Evolutionary conservation across 2,113 vertebrate genomes (phyloP).

Genomic region (Oreochromis niloticus): DNA sequence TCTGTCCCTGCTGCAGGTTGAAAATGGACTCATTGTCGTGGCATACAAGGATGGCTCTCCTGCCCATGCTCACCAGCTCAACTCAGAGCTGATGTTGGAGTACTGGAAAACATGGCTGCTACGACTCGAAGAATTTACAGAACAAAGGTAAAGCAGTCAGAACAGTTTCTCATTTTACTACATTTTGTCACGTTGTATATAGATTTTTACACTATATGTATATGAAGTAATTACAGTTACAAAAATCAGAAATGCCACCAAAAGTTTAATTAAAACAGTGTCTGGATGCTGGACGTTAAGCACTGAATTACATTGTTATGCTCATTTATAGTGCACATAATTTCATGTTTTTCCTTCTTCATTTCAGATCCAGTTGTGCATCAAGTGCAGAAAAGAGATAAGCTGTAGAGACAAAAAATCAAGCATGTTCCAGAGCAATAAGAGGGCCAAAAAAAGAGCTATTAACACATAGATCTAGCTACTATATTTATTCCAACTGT

Average conservation of each 20-base stretch:
- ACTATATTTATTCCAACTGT: not conserved
- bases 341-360: not conserved
- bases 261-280: not conserved
- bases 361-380: slow-evolving; percentile 25
- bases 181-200: not conserved
- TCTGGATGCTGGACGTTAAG: not conserved
- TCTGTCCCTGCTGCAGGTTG: slow-evolving; percentile 70
- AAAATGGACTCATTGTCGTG: slow-evolving; percentile 87
- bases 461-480: not conserved
- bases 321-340: not conserved
- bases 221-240: not conserved
- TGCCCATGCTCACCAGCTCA: slow-evolving; percentile 83
- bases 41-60: slow-evolving; percentile 92
- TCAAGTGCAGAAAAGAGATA: slow-evolving; percentile 1
- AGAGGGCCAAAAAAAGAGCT: not conserved
- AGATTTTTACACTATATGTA: not conserved
- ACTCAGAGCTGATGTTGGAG: slow-evolving; percentile 69
- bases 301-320: not conserved
- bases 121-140: slow-evolving; percentile 81
- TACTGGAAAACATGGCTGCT: slow-evolving; percentile 91
- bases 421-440: not conserved
- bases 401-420: not conserved
- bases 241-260: not conserved
- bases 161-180: not conserved
- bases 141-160: slow-evolving; percentile 50